phyloP scores from a whole-genome alignment of 2,113 vertebrate species.

The Arenaria interpres region DNA sequence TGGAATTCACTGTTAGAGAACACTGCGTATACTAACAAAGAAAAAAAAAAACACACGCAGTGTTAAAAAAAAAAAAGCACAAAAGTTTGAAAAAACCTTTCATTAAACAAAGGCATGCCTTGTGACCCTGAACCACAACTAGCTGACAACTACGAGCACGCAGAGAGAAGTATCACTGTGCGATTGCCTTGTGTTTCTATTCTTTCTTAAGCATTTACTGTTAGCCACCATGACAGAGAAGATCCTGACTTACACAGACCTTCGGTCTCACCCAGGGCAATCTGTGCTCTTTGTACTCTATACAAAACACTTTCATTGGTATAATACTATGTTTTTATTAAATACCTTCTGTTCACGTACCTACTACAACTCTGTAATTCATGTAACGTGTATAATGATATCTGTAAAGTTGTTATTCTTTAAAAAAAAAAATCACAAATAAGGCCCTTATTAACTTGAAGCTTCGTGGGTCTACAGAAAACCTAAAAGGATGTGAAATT shows the following conservation, averaged over 20 bases:
- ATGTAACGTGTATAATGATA: fast-evolving
- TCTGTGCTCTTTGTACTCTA: not conserved
- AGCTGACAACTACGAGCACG: not conserved
- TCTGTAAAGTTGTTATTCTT: fast-evolving
- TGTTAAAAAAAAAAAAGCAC: not conserved
- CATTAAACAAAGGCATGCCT: not conserved
- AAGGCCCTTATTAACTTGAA: not conserved
- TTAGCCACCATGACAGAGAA: not conserved
- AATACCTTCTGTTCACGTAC: not conserved
- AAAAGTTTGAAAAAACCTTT: not conserved
- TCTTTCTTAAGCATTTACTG: not conserved
- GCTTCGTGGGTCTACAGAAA: not conserved
- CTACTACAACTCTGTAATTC: not conserved
- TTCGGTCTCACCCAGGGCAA: not conserved
- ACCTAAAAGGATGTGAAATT: not conserved
- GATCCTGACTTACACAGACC: not conserved
- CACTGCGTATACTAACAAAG: not conserved
- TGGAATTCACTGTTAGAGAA: not conserved
- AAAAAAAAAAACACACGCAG: not conserved
- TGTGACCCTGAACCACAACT: not conserved
- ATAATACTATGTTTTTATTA: not conserved
- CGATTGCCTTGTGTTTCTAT: fast-evolving
- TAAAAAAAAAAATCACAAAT: not conserved
- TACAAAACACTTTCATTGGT: not conserved
- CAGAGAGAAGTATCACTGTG: not conserved